Evolutionary conservation across 1,140 invertebrate genomes (phyloP).

Genomic region (Samia ricini): DNA sequence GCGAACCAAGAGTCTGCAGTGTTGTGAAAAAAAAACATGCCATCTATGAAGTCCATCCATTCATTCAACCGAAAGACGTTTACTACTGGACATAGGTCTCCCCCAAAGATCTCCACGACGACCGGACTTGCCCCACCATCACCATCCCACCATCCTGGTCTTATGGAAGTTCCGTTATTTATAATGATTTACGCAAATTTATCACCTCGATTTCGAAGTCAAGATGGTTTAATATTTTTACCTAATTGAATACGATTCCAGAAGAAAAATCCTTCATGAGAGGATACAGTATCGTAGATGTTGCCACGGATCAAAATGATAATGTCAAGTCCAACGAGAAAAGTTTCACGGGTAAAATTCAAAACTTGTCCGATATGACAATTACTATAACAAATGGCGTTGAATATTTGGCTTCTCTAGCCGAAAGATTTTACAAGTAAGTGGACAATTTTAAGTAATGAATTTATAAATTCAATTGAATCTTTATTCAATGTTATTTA

Average conservation of each 20-base stretch:
- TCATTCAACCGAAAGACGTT: too few relatives aligned
- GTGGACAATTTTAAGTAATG: constrained; percentile 28
- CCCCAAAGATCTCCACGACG: too few relatives aligned
- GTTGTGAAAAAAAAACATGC: too few relatives aligned
- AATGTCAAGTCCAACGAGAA: constrained; percentile 15
- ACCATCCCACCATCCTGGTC: neutral
- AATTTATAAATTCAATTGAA: neutral
- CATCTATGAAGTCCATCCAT: too few relatives aligned
- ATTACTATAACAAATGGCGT: constrained; percentile 93
- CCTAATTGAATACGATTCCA: neutral
- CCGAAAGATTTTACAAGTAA: constrained; percentile 94
- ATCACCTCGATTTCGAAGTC: too few relatives aligned
- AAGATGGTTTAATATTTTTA: constrained; percentile 1
- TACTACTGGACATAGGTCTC: too few relatives aligned
- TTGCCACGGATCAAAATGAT: constrained; percentile 86
- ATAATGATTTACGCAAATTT: too few relatives aligned
- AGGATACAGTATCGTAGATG: constrained; percentile 11
- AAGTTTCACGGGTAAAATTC: constrained; percentile 68
- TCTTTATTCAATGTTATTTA: too few relatives aligned
- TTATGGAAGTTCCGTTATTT: too few relatives aligned
- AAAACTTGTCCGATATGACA: constrained; percentile 95
- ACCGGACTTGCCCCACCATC: neutral
- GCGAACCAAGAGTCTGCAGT: too few relatives aligned
- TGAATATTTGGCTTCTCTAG: constrained; percentile 91
- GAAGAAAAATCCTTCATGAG: constrained; percentile 10